Evolutionary conservation across 2,888 invertebrate genomes (phyloP).

Genomic region (Anticlea derivata): DNA sequence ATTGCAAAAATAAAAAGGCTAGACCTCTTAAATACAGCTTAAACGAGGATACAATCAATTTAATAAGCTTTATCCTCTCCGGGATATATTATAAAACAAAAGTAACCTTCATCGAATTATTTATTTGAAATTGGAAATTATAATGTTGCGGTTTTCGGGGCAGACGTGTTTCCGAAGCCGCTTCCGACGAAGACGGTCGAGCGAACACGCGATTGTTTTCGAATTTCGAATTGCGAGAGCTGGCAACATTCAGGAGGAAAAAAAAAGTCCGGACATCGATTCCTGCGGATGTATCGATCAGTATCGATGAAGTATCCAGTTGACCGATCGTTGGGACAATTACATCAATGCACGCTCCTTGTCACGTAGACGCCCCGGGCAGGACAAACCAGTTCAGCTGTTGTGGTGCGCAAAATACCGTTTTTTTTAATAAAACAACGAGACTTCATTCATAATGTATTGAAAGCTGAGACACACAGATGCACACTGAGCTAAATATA

Average conservation of each 20-base stretch:
- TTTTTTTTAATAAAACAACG: conserved; percentile 67
- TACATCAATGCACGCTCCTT: conserved; percentile 67
- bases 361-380: conserved; percentile 66
- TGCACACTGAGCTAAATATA: conserved; percentile 54
- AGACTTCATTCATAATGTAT: conserved; percentile 82
- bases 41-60: conserved; percentile 51
- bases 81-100: conserved; percentile 56
- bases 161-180: conserved; percentile 79
- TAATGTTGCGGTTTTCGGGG: conserved; percentile 74
- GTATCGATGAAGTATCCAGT: conserved; percentile 55
- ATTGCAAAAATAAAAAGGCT: conserved; percentile 45
- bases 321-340: conserved; percentile 66
- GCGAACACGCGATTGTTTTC: conserved; percentile 70
- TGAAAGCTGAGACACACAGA: conserved; percentile 61
- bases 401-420: conserved; percentile 66
- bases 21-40: conserved; percentile 40
- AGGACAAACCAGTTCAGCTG: conserved; percentile 65
- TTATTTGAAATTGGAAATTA: conserved; percentile 80
- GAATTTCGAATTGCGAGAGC: conserved; percentile 49
- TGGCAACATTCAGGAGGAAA: conserved; percentile 43
- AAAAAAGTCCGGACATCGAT: conserved; percentile 50
- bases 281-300: conserved; percentile 60
- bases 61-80: conserved; percentile 52
- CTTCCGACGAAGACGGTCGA: conserved; percentile 67
- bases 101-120: conserved; percentile 68